Evolutionary conservation across 2,888 invertebrate species (phyloP).

Genomic region (Eretmocerus hayati): DNA sequence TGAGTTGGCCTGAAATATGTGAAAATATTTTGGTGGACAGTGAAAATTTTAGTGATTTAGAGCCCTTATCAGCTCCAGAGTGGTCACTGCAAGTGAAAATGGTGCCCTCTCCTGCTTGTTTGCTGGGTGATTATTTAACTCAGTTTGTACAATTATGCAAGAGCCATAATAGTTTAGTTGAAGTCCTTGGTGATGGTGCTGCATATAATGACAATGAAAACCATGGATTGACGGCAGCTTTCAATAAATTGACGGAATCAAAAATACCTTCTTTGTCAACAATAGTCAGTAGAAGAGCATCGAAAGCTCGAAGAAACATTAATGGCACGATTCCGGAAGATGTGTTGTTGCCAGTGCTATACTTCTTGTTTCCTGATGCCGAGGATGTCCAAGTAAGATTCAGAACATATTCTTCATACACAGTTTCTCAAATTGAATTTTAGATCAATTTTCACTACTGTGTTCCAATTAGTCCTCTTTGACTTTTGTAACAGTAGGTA

Average conservation of each 20-base stretch:
- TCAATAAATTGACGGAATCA: slow-evolving; percentile 69
- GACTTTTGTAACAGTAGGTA: too few relatives aligned
- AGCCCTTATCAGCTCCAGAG: slow-evolving; percentile 71
- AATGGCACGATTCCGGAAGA: slow-evolving; percentile 74
- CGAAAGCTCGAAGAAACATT: slow-evolving; percentile 52
- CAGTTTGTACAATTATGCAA: slow-evolving; percentile 64
- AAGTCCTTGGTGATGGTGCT: slow-evolving; percentile 53
- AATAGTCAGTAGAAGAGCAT: slow-evolving; percentile 52
- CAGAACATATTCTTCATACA: too few relatives aligned
- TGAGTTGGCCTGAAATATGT: slow-evolving; percentile 79
- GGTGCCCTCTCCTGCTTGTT: slow-evolving; percentile 64
- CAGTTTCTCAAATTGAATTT: too few relatives aligned
- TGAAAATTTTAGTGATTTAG: slow-evolving; percentile 79
- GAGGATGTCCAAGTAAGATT: slow-evolving; percentile 56
- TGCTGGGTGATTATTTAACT: slow-evolving; percentile 68
- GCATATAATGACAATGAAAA: slow-evolving; percentile 40
- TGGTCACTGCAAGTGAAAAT: slow-evolving; percentile 69
- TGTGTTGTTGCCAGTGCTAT: slow-evolving; percentile 67
- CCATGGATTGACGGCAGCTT: slow-evolving; percentile 42
- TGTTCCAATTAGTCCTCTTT: too few relatives aligned
- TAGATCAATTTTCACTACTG: too few relatives aligned
- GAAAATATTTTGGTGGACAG: slow-evolving; percentile 85
- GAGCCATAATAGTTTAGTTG: slow-evolving; percentile 48
- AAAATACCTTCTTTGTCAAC: slow-evolving; percentile 60
- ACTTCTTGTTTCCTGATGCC: slow-evolving; percentile 85